Percentiles rank a stretch among this genome's conserved stretches.
Conservation (phyloP, 2,113 vertebrate genomes). For the Numenius arquata region DNA sequence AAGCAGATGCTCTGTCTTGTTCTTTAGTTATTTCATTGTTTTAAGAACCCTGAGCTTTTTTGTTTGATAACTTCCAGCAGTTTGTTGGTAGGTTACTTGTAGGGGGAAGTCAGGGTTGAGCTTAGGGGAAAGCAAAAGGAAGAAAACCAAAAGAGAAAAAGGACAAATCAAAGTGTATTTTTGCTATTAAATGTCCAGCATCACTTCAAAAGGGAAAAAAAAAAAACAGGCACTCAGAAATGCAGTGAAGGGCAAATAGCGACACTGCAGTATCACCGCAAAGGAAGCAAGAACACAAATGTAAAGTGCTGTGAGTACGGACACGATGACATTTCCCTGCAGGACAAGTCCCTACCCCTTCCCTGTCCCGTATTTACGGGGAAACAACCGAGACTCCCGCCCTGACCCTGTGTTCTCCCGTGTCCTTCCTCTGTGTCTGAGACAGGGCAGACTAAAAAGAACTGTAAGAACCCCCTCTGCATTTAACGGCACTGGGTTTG, state of each 20-base stretch:
- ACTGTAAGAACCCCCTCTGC: not conserved
- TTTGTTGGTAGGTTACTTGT: not conserved
- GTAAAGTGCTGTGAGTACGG: fast-evolving
- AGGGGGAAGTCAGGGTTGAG: not conserved
- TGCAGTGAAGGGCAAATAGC: not conserved
- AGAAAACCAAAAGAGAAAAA: not conserved
- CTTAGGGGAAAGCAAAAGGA: not conserved
- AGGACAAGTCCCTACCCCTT: not conserved
- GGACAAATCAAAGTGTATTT: not conserved
- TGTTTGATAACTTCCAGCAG: not conserved
- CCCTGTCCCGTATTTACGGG: fast-evolving
- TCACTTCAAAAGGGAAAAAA: not conserved
- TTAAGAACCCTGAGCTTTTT: not conserved
- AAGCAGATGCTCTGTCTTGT: not conserved
- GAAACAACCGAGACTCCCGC: fast-evolving
- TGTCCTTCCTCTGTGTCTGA: not conserved
- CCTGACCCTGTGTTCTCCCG: not conserved
- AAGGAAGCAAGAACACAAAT: not conserved
- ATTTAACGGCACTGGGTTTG: not conserved
- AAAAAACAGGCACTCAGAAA: not conserved
- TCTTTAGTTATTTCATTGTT: not conserved
- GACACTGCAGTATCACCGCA: not conserved
- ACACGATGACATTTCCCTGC: too few species aligned
- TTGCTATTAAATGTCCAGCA: not conserved
- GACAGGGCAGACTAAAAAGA: not conserved